Base-by-base conservation (phyloP, 1,140 invertebrate genomes). In the Heliconius hermathena region DNA sequence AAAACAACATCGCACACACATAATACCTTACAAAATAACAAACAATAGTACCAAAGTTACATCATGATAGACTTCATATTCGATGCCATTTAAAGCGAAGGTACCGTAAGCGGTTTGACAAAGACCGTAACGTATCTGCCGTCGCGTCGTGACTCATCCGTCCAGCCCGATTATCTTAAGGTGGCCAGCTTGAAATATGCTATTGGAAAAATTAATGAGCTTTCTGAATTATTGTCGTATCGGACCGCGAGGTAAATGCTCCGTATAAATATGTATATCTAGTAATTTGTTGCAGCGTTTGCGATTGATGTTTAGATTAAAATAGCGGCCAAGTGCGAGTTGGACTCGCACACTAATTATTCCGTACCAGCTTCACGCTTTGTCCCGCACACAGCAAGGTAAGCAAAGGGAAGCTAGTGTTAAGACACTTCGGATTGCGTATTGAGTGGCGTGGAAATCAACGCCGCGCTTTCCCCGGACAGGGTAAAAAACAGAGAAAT, bases 111-210 rank as follows among this genome's bases (percentile, higher is more conserved):
- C 76, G 76, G 82, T 79, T 87, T 88, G 87, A 90, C 89, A 90
- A 90, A 90, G 86, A 78, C 36, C 29, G 70, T 52, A 77, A 81
- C 81, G 76, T 87, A 90, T 89, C 87, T 84, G 76, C 85, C 79
- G 87, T 20, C 49, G 88, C 83, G 82, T 73, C 89, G 89, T 90
- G 89, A 90, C 84, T 90, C 89, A 88, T 90, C 88, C 83, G 80
- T 86, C 87, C 82, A 74, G 49, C 71, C 74, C 77, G 78, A 89
- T 89, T 89, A 90, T 88, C 89, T 87, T 77, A 80, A 85, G 87
- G 74, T 84, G 60, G 60, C 60, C 60, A 66, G 26, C 60, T 66
- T 66, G 60, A 66, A 66, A 66, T 66, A 66, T 66, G 60, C 60
- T 66, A 66, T 66, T 66, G 60, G 60, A 66, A 66, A 66, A 66